These are phyloP conservation scores for Thyatira batis DNA, from an alignment of 2,888 invertebrate species.

Conservation along the genomic window DNA sequence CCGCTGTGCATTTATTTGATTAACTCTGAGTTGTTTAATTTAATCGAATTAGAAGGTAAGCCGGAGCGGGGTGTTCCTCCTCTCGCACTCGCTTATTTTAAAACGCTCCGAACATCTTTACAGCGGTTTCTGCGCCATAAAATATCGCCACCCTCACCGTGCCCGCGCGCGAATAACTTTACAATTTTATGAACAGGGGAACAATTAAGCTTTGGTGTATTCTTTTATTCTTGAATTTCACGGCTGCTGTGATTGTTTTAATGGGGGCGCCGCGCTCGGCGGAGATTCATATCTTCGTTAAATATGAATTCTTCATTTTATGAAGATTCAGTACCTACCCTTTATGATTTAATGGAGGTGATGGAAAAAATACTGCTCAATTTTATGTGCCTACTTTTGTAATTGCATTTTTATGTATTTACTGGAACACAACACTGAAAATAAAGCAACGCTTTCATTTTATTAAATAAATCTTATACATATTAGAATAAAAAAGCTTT, in stretches of 20 bases:
- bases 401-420: not conserved
- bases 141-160: constrained; percentile 75
- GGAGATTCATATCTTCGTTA: constrained; percentile 75
- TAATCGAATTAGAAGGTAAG: constrained; percentile 81
- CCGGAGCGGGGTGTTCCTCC: constrained; percentile 49
- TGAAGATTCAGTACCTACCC: constrained; percentile 67
- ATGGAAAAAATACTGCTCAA: constrained; percentile 31
- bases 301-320: constrained; percentile 79
- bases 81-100: constrained; percentile 74
- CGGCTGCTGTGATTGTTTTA: constrained; percentile 74
- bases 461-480: too few relatives aligned
- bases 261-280: constrained; percentile 51
- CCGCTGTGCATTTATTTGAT: constrained; percentile 82
- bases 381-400: not conserved
- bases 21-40: constrained; percentile 83
- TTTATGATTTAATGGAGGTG: constrained; percentile 57
- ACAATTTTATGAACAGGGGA: constrained; percentile 82
- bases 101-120: constrained; percentile 80
- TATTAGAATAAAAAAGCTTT: too few relatives aligned
- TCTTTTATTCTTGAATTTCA: constrained; percentile 76
- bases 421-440: not conserved
- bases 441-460: too few relatives aligned
- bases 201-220: constrained; percentile 78
- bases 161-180: constrained; percentile 74
- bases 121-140: constrained; percentile 80